These are phyloP conservation scores for Hyperoplus immaculatus DNA, from an alignment of 2,797 vertebrate genomes.

Conservation along the genomic window DNA sequence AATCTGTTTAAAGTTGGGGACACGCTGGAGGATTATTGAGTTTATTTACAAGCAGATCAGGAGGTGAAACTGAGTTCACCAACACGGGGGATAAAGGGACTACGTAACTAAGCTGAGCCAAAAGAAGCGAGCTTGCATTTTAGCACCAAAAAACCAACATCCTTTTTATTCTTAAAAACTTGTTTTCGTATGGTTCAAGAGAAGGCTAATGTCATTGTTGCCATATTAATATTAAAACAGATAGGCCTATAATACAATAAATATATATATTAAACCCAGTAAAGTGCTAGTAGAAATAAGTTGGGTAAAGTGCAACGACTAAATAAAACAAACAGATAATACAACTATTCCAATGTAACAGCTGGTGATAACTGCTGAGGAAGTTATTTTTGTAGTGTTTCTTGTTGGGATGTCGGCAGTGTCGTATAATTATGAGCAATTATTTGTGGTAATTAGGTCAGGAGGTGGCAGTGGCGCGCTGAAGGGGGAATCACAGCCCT, in stretches of 20 bases:
- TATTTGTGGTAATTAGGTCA: slow-evolving; percentile 70
- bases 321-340: background rate
- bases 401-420: slow-evolving; percentile 27
- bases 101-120: no score
- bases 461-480: slow-evolving; percentile 52
- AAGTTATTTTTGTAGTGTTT: slow-evolving; percentile 42
- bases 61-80: background rate
- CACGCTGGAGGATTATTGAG: background rate
- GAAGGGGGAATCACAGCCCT: slow-evolving; percentile 59
- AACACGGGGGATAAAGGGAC: background rate
- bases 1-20: background rate
- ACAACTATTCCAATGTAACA: slow-evolving; percentile 28
- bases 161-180: no score
- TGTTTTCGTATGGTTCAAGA: background rate
- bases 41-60: background rate
- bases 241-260: background rate
- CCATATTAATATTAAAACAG: background rate
- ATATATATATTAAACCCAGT: background rate
- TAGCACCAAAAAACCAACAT: background rate
- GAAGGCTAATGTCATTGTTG: background rate
- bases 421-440: slow-evolving; percentile 51
- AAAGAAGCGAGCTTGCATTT: background rate
- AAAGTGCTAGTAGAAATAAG: background rate
- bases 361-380: slow-evolving; percentile 57
- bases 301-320: background rate